phyloP scores from a whole-genome alignment of 2,113 vertebrate genomes.

The Pavo muticus region DNA sequence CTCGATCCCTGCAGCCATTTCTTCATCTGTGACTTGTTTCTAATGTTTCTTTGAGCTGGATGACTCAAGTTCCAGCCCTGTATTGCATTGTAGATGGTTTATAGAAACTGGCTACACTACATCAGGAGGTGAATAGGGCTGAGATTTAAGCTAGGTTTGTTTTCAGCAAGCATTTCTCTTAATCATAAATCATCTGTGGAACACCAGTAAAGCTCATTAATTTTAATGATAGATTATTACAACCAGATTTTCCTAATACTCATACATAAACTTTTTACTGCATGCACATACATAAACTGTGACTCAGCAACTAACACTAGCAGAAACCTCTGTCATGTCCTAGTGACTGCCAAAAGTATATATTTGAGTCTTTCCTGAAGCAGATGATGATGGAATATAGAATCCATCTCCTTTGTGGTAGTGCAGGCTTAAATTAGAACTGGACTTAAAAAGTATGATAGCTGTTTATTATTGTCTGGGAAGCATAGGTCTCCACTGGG shows the following conservation, averaged over 20 bases:
- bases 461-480: not conserved
- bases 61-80: not conserved
- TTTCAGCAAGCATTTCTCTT: conserved; percentile 7
- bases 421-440: not conserved
- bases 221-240: not conserved
- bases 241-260: not conserved
- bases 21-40: not conserved
- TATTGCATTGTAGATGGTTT: not conserved
- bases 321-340: not conserved
- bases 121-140: not conserved
- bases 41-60: not conserved
- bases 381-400: not conserved
- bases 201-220: not conserved
- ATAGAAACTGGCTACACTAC: not conserved
- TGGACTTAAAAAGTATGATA: fast-evolving
- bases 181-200: not conserved
- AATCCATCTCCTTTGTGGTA: not conserved
- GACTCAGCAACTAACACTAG: not conserved
- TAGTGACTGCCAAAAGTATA: not conserved
- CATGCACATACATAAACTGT: not conserved
- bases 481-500: not conserved
- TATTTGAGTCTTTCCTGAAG: conserved; percentile 1
- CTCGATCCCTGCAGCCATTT: too few species aligned
- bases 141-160: not conserved
- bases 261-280: not conserved